Base-by-base conservation (phyloP, 2,113 vertebrate genomes). In the Laticauda laticaudata region DNA sequence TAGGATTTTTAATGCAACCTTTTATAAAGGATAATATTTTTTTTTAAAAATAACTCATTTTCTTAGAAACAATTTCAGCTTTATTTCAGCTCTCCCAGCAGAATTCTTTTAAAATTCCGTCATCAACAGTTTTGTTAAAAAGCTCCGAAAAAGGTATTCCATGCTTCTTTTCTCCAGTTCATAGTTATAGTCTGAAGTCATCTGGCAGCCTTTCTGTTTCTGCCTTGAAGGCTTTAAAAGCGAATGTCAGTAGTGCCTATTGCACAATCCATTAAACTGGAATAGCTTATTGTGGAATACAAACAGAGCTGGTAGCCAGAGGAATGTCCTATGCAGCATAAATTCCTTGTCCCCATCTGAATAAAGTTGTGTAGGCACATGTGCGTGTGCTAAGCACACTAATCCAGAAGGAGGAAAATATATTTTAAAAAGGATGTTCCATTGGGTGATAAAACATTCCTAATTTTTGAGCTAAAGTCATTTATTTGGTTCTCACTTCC, bases 81-180 rank as follows among this genome's bases (percentile, higher is more conserved):
- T 59, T 0, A 3, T 43, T 90, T 45, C 94, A 90, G 10, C 0
- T 0, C 88, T 0, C 1, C 93, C 93, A 92, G 93, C 5, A 5
- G 23, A 69, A 95, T 95, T 93, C 91, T 91, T 95, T 24, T 0
- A 1, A 93, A 89, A 43, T 69, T 91, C 93, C 0, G 0, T 94
- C 97, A 95, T 90, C 43, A 91, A 94, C 95, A 93, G 34, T 87
- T 61, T 7, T 11, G 93, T 85, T 93, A 90, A 86, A 93, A 88
- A 95, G 92, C 92, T 96, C 94, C 95, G 93, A 90, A 93, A 93
- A 96, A 95, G 92, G 92, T 93, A 93, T 94, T 94, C 86, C 87
- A 85, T 53, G 88, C 92, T 64, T 69, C 75, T 81, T 48, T 90
- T 61, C 64, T 0, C 11, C 91, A 93, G 92, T 0, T 0, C 55